Percentiles rank a stretch among this genome's conserved stretches.
Evolutionary conservation across 2,797 vertebrate species (phyloP).

Genomic region (Ctenopoma multispine): DNA sequence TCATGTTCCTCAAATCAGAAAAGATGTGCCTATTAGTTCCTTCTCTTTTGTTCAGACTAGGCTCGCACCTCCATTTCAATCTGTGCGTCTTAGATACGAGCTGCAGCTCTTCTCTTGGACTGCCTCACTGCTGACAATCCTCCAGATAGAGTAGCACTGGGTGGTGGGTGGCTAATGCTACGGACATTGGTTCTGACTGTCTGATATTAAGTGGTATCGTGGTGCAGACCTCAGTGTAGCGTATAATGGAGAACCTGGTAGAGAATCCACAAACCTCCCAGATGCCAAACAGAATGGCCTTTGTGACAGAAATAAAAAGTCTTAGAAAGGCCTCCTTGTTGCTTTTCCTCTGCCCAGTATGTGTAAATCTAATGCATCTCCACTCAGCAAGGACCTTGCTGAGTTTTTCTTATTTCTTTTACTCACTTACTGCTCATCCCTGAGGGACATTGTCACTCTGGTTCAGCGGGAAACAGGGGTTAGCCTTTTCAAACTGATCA

Average conservation of each 20-base stretch:
- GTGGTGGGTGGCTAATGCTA: conserved; percentile 71
- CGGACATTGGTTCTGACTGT: conserved; percentile 66
- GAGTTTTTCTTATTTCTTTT: conserved; percentile 41
- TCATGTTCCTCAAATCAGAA: conserved; percentile 75
- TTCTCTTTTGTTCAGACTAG: conserved; percentile 67
- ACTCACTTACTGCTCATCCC: conserved; percentile 37
- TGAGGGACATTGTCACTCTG: conserved; percentile 54
- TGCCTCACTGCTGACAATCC: conserved; percentile 53
- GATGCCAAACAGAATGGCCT: conserved; percentile 72
- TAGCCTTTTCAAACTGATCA: conserved; percentile 49
- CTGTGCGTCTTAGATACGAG: conserved; percentile 59
- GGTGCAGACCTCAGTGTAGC: conserved; percentile 57
- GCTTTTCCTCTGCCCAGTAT: conserved; percentile 43
- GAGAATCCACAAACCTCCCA: conserved; percentile 58
- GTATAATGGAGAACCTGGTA: conserved; percentile 68
- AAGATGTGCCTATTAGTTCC: conserved; percentile 77
- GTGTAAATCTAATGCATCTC: conserved; percentile 63
- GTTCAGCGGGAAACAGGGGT: conserved; percentile 32
- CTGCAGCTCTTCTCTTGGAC: conserved; percentile 46
- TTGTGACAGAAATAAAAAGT: conserved; percentile 61
- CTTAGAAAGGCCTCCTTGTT: conserved; percentile 37
- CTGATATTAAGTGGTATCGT: conserved; percentile 72
- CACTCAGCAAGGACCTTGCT: conserved; percentile 40
- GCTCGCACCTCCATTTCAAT: conserved; percentile 66
- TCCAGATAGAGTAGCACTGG: conserved; percentile 33